Evolutionary conservation across 2,888 invertebrate genomes (phyloP).

Genomic region (Chrysotoxum bicinctum): DNA sequence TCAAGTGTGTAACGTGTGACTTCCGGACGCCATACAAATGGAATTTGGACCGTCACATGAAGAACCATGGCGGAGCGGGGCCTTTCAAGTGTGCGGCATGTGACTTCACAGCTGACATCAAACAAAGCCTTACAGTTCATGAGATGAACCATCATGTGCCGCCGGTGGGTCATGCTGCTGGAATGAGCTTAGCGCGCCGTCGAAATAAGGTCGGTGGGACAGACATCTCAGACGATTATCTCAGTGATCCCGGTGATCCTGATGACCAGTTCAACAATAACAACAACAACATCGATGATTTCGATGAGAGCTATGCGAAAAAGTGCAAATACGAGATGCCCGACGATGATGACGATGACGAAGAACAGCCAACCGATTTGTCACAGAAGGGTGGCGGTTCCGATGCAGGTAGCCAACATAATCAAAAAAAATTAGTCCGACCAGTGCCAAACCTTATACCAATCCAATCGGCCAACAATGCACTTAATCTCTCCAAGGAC

Average conservation of each 20-base stretch:
- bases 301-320: conserved; percentile 78
- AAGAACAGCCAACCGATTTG: conserved; percentile 80
- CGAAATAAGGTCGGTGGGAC: conserved; percentile 90
- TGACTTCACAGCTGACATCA: conserved; percentile 95
- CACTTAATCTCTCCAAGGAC: conserved; percentile 80
- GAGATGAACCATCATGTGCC: conserved; percentile 95
- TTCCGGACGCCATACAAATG: conserved; percentile 96
- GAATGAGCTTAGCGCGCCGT: conserved; percentile 84
- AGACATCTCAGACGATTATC: conserved; percentile 79
- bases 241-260: conserved; percentile 79
- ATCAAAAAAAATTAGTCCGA: conserved; percentile 82
- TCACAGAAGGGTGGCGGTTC: conserved; percentile 81
- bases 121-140: conserved; percentile 94
- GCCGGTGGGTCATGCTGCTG: conserved; percentile 86
- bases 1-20: conserved; percentile 95
- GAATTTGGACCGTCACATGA: conserved; percentile 96
- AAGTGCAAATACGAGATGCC: conserved; percentile 76
- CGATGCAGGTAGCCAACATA: conserved; percentile 75
- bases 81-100: conserved; percentile 92
- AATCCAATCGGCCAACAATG: conserved; percentile 82
- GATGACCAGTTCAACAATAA: conserved; percentile 78
- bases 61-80: conserved; percentile 94
- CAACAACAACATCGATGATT: conserved; percentile 79
- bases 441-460: conserved; percentile 91
- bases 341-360: conserved; percentile 61